phyloP scores from a whole-genome alignment of 2,797 vertebrate genomes.

The Anomalospiza imberbis region DNA sequence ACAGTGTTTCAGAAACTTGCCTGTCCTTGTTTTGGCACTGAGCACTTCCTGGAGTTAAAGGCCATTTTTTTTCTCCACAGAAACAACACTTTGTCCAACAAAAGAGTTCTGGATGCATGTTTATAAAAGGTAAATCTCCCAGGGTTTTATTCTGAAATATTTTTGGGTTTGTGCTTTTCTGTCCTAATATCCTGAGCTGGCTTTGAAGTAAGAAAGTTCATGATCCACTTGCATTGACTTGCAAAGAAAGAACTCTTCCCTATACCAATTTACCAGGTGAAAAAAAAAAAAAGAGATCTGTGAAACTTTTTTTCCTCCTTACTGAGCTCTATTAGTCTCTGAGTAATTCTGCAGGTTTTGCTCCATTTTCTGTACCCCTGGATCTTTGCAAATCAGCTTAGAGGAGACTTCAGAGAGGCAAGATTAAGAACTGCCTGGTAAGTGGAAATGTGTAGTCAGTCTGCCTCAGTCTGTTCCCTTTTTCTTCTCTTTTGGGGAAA shows the following conservation, averaged over 20 bases:
- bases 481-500: neutral
- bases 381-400: neutral
- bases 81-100: neutral
- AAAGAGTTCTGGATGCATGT: neutral
- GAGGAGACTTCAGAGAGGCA: neutral
- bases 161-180: neutral
- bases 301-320: neutral
- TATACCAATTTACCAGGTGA: neutral
- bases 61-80: neutral
- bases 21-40: neutral
- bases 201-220: neutral
- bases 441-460: neutral
- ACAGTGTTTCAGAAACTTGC: neutral
- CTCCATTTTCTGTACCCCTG: fast-evolving
- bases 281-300: neutral
- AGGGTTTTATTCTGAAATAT: neutral
- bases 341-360: neutral
- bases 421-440: neutral
- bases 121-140: neutral
- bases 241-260: neutral
- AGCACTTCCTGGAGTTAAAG: neutral
- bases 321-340: neutral
- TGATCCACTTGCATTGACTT: neutral
- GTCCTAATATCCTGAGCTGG: neutral
- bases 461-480: neutral